Base-by-base conservation (phyloP, 1,140 invertebrate genomes). In the Nylanderia fulva region DNA sequence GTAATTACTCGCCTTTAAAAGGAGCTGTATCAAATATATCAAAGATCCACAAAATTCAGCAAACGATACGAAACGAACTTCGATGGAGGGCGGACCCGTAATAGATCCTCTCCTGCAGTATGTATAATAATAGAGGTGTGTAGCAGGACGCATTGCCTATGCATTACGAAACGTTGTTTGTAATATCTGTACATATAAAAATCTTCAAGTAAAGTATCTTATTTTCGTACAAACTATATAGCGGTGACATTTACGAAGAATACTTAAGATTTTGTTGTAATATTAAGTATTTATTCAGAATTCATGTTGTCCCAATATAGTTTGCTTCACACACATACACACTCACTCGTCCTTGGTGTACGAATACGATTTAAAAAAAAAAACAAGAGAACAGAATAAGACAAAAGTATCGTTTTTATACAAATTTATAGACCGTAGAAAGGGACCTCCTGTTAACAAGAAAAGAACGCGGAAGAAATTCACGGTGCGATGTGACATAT, bases 181-280 rank as follows among this genome's bases (percentile, higher is more conserved):
- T 93, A 93, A 93, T 91, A 93, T 91, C 91, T 93, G 93, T 93
- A 93, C 86, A 93, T 48, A 48, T 93, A 93, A 87, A 92, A 91
- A 91, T 92, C 84, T 90, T 92, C 90, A 92, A 92, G 90, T 92
- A 92, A 93, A 93, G 68, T 89, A 92, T 93, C 89, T 94, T 93
- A 93, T 94, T 94, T 94, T 93, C 93, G 88, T 93, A 93, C 91
- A 91, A 93, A 93, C 88, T 91, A 91, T 92, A 91, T 90, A 93
- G 90, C 60, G 92, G 88, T 90, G 91, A 92, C 90, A 91, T 89
- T 79, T 88, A 89, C 85, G 85, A 91, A 90, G 86, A 92, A 91
- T 92, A 92, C 90, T 91, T 92, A 91, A 91, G 76, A 92, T 92
- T 90, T 91, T 76, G 85, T 91, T 89, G 85, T 88, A 89, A 92